These are phyloP conservation scores for Chloropsis cyanopogon DNA, from an alignment of 2,113 vertebrate genomes.

Conservation along the genomic window DNA sequence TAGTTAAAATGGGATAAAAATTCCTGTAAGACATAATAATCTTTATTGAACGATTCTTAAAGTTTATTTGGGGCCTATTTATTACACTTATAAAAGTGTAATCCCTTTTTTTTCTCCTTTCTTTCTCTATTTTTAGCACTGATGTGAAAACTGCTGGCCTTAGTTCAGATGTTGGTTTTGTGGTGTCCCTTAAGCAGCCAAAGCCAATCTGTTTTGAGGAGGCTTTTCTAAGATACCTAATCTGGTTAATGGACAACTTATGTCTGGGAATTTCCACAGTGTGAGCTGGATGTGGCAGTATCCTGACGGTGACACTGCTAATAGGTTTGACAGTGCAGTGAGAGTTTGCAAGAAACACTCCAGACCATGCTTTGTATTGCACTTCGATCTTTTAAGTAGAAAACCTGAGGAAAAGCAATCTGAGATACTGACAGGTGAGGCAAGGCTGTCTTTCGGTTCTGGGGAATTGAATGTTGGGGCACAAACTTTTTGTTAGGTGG, in stretches of 20 bases:
- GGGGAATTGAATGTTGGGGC: neutral
- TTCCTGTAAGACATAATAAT: neutral
- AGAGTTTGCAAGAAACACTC: neutral
- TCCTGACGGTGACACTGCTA: neutral
- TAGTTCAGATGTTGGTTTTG: neutral
- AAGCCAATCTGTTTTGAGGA: constrained; percentile 42
- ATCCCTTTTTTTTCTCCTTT: neutral
- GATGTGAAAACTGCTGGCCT: neutral
- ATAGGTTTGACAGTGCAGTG: neutral
- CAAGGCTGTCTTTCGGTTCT: neutral
- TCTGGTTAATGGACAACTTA: constrained; percentile 35
- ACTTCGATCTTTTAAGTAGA: neutral
- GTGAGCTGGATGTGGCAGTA: neutral
- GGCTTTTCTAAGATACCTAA: constrained; percentile 33
- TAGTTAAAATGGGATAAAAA: neutral
- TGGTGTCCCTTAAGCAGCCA: neutral
- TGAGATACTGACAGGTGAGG: neutral
- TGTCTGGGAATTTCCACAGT: neutral
- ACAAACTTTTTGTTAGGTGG: neutral
- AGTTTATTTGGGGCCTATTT: neutral
- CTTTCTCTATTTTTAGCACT: neutral
- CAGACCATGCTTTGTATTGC: rapidly evolving
- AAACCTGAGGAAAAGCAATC: neutral
- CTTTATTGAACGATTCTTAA: neutral
- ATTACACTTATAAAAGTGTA: neutral